A percentile compares a stretch with the other conserved stretches of the same genome.
Conservation (phyloP, 2,113 vertebrate genomes). For the Protomyctophum bolini region DNA sequence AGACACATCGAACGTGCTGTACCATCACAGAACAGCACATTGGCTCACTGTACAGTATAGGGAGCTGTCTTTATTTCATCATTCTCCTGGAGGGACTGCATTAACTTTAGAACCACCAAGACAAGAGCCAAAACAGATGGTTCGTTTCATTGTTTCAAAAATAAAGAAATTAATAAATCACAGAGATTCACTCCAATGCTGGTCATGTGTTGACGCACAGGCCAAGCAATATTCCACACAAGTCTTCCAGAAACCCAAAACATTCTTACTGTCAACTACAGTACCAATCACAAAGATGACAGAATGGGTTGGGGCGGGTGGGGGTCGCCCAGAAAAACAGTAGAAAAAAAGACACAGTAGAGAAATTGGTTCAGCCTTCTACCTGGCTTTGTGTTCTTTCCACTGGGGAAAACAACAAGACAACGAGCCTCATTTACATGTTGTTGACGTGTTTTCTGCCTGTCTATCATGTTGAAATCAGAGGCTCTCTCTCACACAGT, state of each 20-base stretch:
- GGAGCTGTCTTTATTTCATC: slow-evolving; percentile 1
- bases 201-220: neutral
- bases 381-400: no score
- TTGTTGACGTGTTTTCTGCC: no score
- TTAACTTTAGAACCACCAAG: slow-evolving; percentile 24
- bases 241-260: no score
- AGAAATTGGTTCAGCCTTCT: no score
- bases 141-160: slow-evolving; percentile 29
- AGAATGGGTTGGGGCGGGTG: no score
- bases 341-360: no score
- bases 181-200: neutral
- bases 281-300: no score
- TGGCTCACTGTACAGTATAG: slow-evolving; percentile 16
- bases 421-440: no score
- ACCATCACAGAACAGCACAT: slow-evolving; percentile 20
- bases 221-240: neutral
- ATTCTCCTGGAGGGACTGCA: slow-evolving; percentile 1
- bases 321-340: no score
- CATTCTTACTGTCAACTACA: no score
- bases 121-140: slow-evolving; percentile 37
- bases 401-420: no score
- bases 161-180: neutral
- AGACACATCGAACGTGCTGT: neutral
- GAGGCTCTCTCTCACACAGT: neutral
- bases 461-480: no score